Evolutionary conservation across 37 sponge, comb jelly and placozoan genomes (phyloP).

Genomic region (Ephydatia muelleri): DNA sequence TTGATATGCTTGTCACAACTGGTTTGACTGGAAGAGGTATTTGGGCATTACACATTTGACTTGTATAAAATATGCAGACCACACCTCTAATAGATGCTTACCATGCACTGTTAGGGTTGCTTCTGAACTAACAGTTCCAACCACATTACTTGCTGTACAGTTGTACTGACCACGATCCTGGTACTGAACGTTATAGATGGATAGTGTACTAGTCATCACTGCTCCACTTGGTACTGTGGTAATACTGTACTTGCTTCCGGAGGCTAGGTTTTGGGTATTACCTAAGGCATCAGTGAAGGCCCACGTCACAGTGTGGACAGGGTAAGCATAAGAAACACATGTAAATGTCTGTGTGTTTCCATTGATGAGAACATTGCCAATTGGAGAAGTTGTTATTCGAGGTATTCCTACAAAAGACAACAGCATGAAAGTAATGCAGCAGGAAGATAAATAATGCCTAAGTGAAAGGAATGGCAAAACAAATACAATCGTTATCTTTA

Average conservation of each 20-base stretch:
- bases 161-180: no score
- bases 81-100: background rate
- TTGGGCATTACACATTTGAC: background rate
- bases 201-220: conserved; percentile 16
- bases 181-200: no score
- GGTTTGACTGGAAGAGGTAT: conserved; percentile 30
- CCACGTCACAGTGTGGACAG: conserved; percentile 54
- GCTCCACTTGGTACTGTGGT: background rate
- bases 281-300: conserved; percentile 32
- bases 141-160: no score
- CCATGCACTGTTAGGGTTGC: no score
- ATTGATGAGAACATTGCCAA: conserved; percentile 36
- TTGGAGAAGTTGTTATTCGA: conserved; percentile 33
- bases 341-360: conserved; percentile 35
- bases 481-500: background rate
- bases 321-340: conserved; percentile 56
- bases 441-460: background rate
- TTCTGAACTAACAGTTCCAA: no score
- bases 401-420: conserved; percentile 55
- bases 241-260: background rate
- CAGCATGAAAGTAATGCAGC: background rate
- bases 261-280: background rate
- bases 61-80: background rate
- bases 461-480: background rate
- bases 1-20: conserved; percentile 26